A percentile compares a stretch with the other conserved stretches of the same genome.
Evolutionary conservation across 2,888 invertebrate species (phyloP).

Genomic region (Drosophila rellima): DNA sequence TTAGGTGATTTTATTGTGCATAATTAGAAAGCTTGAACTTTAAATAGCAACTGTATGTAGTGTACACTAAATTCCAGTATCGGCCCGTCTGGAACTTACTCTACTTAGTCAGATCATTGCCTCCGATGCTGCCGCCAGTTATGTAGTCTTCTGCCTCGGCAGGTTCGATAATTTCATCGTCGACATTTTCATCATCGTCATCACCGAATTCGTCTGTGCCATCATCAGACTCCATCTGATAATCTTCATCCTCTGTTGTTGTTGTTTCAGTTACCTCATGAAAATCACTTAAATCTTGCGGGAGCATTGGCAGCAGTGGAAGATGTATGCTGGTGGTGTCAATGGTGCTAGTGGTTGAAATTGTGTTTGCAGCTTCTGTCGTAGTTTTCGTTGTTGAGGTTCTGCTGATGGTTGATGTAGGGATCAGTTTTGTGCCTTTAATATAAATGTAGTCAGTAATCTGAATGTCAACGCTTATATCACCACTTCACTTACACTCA

Average conservation of each 20-base stretch:
- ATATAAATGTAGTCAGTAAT: not conserved
- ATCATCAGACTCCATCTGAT: not conserved
- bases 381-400: not conserved
- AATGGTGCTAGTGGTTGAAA: not conserved
- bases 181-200: not conserved
- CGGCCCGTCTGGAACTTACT: not conserved
- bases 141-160: not conserved
- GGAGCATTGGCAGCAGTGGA: not conserved
- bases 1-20: too few relatives aligned
- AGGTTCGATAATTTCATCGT: not conserved
- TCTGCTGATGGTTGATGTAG: not conserved
- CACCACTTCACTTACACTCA: conserved; percentile 1
- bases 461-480: not conserved
- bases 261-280: not conserved
- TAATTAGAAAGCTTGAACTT: too few relatives aligned
- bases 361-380: not conserved
- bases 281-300: not conserved
- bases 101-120: not conserved
- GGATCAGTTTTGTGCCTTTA: not conserved
- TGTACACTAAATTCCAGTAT: too few relatives aligned
- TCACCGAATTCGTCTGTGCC: not conserved
- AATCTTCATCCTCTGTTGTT: conserved; percentile 1
- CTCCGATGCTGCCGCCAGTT: conserved; percentile 14
- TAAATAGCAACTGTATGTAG: too few relatives aligned
- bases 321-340: not conserved